Conservation (phyloP, 2,113 vertebrate species). For the Quiscalus mexicanus region DNA sequence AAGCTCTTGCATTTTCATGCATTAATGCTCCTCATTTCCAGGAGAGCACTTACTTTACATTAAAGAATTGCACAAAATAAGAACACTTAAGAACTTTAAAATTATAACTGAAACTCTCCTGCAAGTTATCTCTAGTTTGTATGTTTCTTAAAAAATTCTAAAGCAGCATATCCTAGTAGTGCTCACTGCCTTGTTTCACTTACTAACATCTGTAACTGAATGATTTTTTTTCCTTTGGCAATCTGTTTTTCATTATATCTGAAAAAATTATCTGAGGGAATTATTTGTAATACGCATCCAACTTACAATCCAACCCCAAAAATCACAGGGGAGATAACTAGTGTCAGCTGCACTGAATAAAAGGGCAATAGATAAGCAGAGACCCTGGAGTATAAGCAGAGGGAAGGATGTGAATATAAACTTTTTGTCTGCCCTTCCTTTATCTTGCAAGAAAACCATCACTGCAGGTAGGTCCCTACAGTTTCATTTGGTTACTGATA, state of each 20-base stretch:
- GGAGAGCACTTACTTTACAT: not conserved
- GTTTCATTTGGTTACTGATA: not conserved
- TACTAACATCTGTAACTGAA: not conserved
- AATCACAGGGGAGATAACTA: not conserved
- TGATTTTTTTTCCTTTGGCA: not conserved
- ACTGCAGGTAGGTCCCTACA: not conserved
- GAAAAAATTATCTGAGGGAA: not conserved
- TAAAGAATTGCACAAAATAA: not conserved
- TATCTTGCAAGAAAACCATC: not conserved
- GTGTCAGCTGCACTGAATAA: not conserved
- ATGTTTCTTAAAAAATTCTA: not conserved
- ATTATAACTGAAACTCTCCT: not conserved
- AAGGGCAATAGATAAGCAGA: not conserved
- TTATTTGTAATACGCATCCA: not conserved
- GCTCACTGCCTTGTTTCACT: not conserved
- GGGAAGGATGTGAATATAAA: not conserved
- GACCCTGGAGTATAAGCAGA: not conserved
- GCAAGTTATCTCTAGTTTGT: not conserved
- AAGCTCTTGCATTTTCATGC: not conserved
- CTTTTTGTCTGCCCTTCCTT: not conserved
- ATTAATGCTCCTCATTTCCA: not conserved
- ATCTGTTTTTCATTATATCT: not conserved
- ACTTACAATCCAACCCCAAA: not conserved
- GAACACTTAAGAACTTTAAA: not conserved
- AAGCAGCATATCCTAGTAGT: not conserved